A percentile compares a stretch with the other conserved stretches of the same genome.
phyloP scores from a whole-genome alignment of 2,113 vertebrate genomes.

The Pholis gunnellus region DNA sequence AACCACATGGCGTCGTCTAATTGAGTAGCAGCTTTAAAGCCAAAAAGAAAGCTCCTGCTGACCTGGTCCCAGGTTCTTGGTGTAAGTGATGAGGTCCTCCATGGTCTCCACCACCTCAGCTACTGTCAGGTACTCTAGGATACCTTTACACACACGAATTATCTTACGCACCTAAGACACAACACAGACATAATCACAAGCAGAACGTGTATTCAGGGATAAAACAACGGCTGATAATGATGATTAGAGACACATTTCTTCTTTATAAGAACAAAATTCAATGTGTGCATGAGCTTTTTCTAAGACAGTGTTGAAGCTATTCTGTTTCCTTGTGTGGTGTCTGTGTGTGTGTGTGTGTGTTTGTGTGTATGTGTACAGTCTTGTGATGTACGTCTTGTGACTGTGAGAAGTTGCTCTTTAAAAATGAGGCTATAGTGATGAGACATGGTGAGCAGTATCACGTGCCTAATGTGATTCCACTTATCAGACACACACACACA shows the following conservation, averaged over 20 bases:
- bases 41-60: conserved; percentile 20
- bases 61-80: conserved; percentile 99
- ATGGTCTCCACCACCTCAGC: conserved; percentile 98
- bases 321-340: conserved; percentile 43
- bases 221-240: neutral
- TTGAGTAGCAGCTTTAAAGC: neutral
- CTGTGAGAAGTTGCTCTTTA: conserved; percentile 56
- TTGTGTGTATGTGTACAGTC: conserved; percentile 50
- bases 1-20: neutral
- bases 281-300: conserved; percentile 20
- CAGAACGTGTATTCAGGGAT: neutral
- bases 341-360: conserved; percentile 23
- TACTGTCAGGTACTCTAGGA: conserved; percentile 97
- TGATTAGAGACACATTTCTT: neutral
- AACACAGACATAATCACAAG: conserved; percentile 42
- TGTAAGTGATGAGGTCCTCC: conserved; percentile 99
- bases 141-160: conserved; percentile 98
- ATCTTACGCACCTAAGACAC: conserved; percentile 94
- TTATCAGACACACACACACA: conserved; percentile 58
- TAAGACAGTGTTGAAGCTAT: conserved; percentile 3
- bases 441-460: conserved; percentile 59
- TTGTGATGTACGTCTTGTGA: conserved; percentile 83
- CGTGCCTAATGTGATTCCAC: conserved; percentile 70
- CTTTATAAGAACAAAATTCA: conserved; percentile 24
- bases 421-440: conserved; percentile 62